Evolutionary conservation across 2,113 vertebrate genomes (phyloP).

Genomic region (Puffinus mauretanicus): DNA sequence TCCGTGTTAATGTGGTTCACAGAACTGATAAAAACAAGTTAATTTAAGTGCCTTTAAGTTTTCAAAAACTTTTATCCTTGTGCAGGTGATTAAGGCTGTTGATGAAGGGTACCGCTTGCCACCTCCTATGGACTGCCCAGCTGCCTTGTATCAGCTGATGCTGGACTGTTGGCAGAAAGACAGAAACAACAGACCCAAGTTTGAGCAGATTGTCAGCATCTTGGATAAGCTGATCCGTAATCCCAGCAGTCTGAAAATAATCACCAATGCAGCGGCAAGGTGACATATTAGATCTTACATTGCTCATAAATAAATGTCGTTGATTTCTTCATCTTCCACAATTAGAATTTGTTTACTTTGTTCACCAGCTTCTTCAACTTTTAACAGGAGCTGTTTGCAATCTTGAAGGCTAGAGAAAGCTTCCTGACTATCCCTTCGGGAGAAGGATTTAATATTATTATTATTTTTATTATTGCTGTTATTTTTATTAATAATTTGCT

Average conservation of each 20-base stretch:
- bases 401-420: not conserved
- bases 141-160: constrained; percentile 97
- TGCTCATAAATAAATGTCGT: not conserved
- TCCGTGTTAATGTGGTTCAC: not conserved
- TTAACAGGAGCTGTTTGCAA: not conserved
- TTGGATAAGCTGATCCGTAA: constrained; percentile 98
- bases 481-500: not conserved
- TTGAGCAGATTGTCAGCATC: constrained; percentile 98
- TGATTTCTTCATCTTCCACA: not conserved
- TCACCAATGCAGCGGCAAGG: constrained; percentile 92
- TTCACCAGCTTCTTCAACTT: not conserved
- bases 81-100: constrained; percentile 96
- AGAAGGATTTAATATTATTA: not conserved
- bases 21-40: constrained; percentile 6
- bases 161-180: constrained; percentile 99
- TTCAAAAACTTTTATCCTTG: constrained; percentile 39
- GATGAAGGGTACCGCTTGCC: constrained; percentile 97
- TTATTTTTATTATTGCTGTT: not conserved
- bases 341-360: not conserved
- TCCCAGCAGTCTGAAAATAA: constrained; percentile 94
- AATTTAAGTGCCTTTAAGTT: not conserved
- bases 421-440: not conserved
- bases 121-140: constrained; percentile 98
- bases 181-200: constrained; percentile 96
- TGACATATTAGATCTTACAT: constrained; percentile 61